Percentiles rank a stretch among this genome's conserved stretches.
Evolutionary conservation across 2,888 invertebrate genomes (phyloP).

Genomic region (Pheosia tremula): DNA sequence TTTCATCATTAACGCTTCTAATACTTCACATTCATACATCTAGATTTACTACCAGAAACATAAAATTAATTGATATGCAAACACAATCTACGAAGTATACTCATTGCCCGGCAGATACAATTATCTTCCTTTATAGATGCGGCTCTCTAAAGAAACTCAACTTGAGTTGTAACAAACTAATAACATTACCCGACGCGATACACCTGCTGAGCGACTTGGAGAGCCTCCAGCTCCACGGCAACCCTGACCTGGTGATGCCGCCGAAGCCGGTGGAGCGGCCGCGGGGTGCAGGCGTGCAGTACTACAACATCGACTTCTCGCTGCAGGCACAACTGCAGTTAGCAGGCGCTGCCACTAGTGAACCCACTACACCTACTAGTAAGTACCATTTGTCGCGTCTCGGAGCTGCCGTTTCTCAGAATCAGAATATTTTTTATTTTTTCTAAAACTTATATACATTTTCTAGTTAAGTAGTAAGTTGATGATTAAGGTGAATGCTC

Average conservation of each 20-base stretch:
- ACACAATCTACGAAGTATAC: too few relatives aligned
- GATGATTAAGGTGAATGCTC: too few relatives aligned
- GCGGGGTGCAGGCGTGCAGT: conserved; percentile 92
- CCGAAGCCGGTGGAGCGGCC: conserved; percentile 93
- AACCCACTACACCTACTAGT: conserved; percentile 89
- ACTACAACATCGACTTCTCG: conserved; percentile 99
- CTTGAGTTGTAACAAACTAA: conserved; percentile 95
- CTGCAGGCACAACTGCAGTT: conserved; percentile 96
- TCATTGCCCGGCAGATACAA: neutral
- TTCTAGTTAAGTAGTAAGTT: too few relatives aligned
- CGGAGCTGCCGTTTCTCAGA: too few relatives aligned
- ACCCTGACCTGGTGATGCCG: conserved; percentile 98
- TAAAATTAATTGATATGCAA: too few relatives aligned
- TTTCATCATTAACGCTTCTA: too few relatives aligned
- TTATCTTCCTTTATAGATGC: conserved; percentile 86
- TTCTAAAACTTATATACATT: too few relatives aligned
- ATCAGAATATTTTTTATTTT: too few relatives aligned
- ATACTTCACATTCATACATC: too few relatives aligned
- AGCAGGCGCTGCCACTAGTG: conserved; percentile 94
- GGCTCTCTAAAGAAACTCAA: conserved; percentile 97
- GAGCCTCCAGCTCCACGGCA: conserved; percentile 95
- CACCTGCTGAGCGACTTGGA: conserved; percentile 96
- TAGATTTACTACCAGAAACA: too few relatives aligned
- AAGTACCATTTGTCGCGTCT: conserved; percentile 45
- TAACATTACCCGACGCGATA: conserved; percentile 98